Evolutionary conservation across 2,888 invertebrate species (phyloP), one percentile per base, ranked within the genome.

Genomic region (Cheilosia variabilis): DNA sequence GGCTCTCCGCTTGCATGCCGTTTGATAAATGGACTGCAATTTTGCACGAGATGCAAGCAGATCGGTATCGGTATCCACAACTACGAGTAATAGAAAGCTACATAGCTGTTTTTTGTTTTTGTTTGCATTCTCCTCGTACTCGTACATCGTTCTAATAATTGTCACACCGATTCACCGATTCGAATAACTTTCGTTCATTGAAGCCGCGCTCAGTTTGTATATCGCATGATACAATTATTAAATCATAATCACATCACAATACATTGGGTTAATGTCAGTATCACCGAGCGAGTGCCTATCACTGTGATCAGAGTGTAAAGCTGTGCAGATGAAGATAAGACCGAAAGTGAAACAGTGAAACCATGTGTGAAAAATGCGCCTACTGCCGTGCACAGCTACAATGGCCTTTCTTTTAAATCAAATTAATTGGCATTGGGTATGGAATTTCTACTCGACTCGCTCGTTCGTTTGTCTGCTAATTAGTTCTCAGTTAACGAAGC

Each of bases 281-380:
- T 62, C 71, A 4, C 37, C 13, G 13, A 37, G 37, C 4, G 34
- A 60, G 50, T 58, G 57, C 47, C 47, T 58, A 41, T 37, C 55
- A 43, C 47, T 43, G 31, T 24, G 58, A 71, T 50, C 10, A n/a
- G 37, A 45, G 31, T 60, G 53, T 22, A 68, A 72, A 78, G 34
- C 41, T 50, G 50, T 60, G 45, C 22, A 31, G 55, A 53, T 13
- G 27, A 43, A 43, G 24, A 41, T 19, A 50, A 41, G 22, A 71
- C 34, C 45, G 71, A 77, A 82, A 72, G 58, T 76, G 75, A 76
- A 76, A 58, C 65, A 78, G 78, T 83, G 78, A 83, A 83, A 83
- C 82, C 78, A 83, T 83, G 82, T 83, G 82, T 83, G 82, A 83
- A 83, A 83, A 83, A 60, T 77, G 78, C 82, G 50, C 78, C 68